These are phyloP conservation scores for Paratrypauchen microcephalus DNA, from an alignment of 2,797 vertebrate genomes.

Conservation along the genomic window DNA sequence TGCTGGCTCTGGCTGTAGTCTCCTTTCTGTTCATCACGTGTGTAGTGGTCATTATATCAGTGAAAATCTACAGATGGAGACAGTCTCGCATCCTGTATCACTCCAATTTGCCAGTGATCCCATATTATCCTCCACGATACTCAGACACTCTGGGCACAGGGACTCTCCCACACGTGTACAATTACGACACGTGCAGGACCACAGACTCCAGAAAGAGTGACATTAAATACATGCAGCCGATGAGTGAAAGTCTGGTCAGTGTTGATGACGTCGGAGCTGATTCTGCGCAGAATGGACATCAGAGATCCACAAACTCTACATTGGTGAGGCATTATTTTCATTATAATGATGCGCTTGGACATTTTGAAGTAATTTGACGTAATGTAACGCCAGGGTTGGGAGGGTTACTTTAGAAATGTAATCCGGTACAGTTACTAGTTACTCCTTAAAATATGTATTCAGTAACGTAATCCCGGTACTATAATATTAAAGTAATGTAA, in stretches of 20 bases:
- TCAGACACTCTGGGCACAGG: slow-evolving; percentile 32
- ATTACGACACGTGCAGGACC: slow-evolving; percentile 43
- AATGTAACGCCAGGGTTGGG: no score
- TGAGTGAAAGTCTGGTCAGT: slow-evolving; percentile 18
- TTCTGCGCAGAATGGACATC: neutral
- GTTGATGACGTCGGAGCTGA: slow-evolving; percentile 30
- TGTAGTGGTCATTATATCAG: slow-evolving; percentile 61
- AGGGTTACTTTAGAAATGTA: no score
- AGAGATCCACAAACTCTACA: slow-evolving; percentile 7
- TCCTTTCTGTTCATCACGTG: slow-evolving; percentile 62
- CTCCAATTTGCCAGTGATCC: slow-evolving; percentile 49
- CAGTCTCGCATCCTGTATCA: slow-evolving; percentile 45
- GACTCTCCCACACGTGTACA: slow-evolving; percentile 50
- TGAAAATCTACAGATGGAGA: slow-evolving; percentile 57
- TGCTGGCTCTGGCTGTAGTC: slow-evolving; percentile 58
- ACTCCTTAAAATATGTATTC: no score
- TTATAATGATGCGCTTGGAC: neutral
- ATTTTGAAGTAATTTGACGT: no score
- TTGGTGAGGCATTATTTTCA: slow-evolving; percentile 16
- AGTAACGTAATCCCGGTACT: no score
- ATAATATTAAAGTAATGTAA: no score
- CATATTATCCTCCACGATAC: slow-evolving; percentile 60
- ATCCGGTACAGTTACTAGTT: no score
- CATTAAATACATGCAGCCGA: neutral
- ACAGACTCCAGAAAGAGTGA: slow-evolving; percentile 28